phyloP scores from a whole-genome alignment of 2,888 invertebrate genomes.

The Xiphydria camelus region DNA sequence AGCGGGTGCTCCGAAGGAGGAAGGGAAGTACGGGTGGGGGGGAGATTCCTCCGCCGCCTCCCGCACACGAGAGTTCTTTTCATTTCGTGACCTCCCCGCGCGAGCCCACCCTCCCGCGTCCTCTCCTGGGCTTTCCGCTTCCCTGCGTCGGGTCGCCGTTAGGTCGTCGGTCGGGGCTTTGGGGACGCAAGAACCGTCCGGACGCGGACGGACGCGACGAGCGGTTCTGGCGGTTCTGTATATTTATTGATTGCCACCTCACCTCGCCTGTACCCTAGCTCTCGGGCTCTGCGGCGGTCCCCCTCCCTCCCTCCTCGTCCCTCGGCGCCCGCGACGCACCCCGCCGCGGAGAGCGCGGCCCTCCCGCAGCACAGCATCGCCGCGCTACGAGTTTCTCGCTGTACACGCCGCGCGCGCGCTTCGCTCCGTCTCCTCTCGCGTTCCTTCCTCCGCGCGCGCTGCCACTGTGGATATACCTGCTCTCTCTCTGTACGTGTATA shows the following conservation, averaged over 20 bases:
- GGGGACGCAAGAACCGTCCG: constrained; percentile 41
- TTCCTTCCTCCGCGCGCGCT: no score
- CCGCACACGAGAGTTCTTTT: constrained; percentile 68
- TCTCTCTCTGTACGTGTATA: no score
- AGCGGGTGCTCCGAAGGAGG: no score
- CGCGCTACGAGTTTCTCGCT: background rate
- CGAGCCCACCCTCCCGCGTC: background rate
- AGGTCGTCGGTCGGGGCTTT: constrained; percentile 24
- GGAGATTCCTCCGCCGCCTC: no score
- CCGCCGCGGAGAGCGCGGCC: background rate
- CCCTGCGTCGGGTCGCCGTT: constrained; percentile 19
- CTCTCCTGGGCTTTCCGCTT: constrained; percentile 16
- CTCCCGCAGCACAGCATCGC: background rate
- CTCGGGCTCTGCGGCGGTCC: constrained; percentile 38
- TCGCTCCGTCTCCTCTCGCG: no score
- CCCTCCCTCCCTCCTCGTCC: constrained; percentile 21
- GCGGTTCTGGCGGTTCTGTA: constrained; percentile 47
- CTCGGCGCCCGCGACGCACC: constrained; percentile 5
- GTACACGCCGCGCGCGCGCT: background rate
- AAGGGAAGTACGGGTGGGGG: no score
- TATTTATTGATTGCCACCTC: constrained; percentile 58
- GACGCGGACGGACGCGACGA: constrained; percentile 33
- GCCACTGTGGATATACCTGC: no score
- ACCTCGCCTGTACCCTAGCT: constrained; percentile 34
- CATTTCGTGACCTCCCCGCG: background rate